Conservation (phyloP, 2,113 vertebrate genomes). For the Ctenodactylus gundi region DNA sequence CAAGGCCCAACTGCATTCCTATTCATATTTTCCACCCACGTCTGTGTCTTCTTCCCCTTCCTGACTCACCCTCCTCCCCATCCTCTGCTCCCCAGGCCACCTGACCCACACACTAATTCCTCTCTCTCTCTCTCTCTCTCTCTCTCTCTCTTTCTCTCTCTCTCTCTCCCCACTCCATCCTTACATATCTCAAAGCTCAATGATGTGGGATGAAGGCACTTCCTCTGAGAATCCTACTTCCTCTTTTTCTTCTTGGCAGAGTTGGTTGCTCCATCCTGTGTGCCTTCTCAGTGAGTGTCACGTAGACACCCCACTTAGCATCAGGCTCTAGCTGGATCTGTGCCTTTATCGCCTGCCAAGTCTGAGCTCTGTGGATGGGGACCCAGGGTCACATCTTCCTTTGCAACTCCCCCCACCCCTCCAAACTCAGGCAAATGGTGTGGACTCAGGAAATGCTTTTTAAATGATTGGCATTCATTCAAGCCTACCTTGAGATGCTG, state of each 20-base stretch:
- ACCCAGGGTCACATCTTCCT: too few species aligned
- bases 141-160: fast-evolving
- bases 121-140: too few species aligned
- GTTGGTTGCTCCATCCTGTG: neutral
- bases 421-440: neutral
- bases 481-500: neutral
- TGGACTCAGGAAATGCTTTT: neutral
- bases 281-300: neutral
- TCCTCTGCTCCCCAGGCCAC: neutral
- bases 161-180: too few species aligned
- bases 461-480: neutral
- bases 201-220: neutral
- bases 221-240: neutral
- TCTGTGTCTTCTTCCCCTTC: neutral
- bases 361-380: neutral
- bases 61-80: neutral
- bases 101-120: neutral
- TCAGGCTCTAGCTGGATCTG: neutral
- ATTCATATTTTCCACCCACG: neutral
- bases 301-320: neutral
- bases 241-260: neutral
- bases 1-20: neutral
- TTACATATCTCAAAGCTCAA: neutral
- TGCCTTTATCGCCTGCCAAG: neutral
- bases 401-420: neutral